These are phyloP conservation scores for Promerops cafer DNA, from an alignment of 2,113 vertebrate genomes.

Conservation along the genomic window DNA sequence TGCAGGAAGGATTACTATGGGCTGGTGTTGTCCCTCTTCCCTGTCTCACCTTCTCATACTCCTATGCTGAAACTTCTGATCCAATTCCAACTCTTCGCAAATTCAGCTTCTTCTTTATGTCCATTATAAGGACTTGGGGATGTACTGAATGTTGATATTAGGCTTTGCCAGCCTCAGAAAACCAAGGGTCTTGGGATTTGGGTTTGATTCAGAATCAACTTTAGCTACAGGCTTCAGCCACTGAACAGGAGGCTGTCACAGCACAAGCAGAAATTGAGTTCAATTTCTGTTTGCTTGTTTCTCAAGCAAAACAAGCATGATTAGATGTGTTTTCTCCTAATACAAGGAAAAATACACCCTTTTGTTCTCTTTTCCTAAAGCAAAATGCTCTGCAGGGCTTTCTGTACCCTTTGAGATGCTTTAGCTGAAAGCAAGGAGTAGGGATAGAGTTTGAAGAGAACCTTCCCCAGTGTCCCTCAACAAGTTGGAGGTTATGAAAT, in stretches of 20 bases:
- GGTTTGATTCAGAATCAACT: not conserved
- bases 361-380: not conserved
- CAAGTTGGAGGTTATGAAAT: not conserved
- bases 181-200: not conserved
- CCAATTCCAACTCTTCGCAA: not conserved
- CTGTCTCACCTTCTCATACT: not conserved
- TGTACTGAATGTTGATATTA: not conserved
- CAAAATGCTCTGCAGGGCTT: not conserved
- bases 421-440: not conserved
- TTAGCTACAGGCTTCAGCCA: not conserved
- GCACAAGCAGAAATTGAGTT: not conserved
- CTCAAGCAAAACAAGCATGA: not conserved
- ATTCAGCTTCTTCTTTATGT: not conserved
- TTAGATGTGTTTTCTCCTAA: not conserved
- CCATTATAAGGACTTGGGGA: not conserved
- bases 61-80: not conserved
- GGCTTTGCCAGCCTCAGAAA: not conserved
- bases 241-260: not conserved
- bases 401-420: not conserved
- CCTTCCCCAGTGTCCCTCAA: not conserved
- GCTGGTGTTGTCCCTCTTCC: not conserved
- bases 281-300: too few relatives aligned
- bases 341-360: not conserved
- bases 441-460: not conserved
- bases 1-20: not conserved